phyloP scores from a whole-genome alignment of 2,113 vertebrate genomes.

The Panthera tigris region DNA sequence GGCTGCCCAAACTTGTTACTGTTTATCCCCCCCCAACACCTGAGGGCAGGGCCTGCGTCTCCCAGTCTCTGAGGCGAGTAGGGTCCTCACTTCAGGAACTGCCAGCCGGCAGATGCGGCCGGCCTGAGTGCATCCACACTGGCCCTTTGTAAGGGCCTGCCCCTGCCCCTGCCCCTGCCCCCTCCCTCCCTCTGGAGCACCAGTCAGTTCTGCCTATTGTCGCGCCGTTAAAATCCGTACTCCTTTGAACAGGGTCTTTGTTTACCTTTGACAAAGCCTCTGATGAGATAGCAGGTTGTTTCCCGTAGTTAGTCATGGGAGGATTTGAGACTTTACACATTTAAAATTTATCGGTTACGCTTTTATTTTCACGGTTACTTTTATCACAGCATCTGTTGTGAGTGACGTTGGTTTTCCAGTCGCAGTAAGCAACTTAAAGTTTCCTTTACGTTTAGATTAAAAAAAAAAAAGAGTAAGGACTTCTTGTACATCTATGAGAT shows the following conservation, averaged over 20 bases:
- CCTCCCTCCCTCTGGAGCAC: neutral
- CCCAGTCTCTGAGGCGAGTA: neutral
- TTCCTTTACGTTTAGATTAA: neutral
- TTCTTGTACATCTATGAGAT: neutral
- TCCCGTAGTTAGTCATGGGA: neutral
- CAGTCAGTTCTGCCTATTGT: neutral
- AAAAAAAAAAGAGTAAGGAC: neutral
- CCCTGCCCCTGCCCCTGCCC: neutral
- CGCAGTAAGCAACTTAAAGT: neutral
- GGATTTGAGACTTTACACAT: neutral
- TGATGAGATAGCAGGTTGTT: neutral
- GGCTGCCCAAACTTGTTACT: neutral
- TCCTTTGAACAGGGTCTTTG: neutral
- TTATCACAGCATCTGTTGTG: neutral
- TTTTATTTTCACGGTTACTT: conserved; percentile 10
- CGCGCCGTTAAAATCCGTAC: neutral
- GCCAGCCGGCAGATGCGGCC: rapidly evolving
- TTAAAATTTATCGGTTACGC: neutral
- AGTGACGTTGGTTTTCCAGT: neutral
- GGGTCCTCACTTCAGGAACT: neutral
- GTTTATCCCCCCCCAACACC: neutral
- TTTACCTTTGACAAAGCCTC: neutral
- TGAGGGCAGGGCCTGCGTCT: neutral
- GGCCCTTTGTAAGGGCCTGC: neutral
- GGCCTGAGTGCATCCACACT: neutral